Evolutionary conservation across 2,888 invertebrate species (phyloP), one percentile per base, ranked within the genome.

Genomic region (Malacosoma neustria): DNA sequence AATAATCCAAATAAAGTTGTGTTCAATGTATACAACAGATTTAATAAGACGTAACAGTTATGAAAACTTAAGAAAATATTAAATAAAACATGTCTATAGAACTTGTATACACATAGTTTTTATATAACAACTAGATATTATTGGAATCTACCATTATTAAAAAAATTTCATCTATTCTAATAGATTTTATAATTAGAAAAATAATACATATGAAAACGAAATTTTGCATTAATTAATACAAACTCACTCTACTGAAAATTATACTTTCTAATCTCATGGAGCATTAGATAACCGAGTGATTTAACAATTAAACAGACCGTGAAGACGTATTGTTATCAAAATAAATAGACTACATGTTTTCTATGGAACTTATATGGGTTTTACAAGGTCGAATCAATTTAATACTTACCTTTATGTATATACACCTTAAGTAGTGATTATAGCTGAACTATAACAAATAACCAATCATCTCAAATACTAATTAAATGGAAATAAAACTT

Each of bases 261-360:
- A 22, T 22, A 22, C 22, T 33, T 30, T 11, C 33, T 32, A 13
- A 13, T 34, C 32, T 14, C 2, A 30, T 31, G 32, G 39, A 6
- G 7, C 5, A 29, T 46, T 49, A 49, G 43, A 32, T 51, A 51
- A 51, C 34, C 40, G 33, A 5, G 41, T 22, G 45, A 45, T 45
- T 51, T 42, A 59, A 45, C 43, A 43, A 31, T 40, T 35, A 55
- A 61, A 61, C 48, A 29, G 41, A 48, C 57, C 61, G 43, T 60
- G 58, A 65, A 63, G 46, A 48, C 47, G 61, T 64, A 61, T 67
- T 74, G 71, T 80, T 79, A 73, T 64, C 58, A 61, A 67, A 65
- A 62, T 60, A 71, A 67, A 56, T 53, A 43, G 66, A 72, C 65
- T 57, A 63, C 57, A 50, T 44, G 41, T 46, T 47, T 54, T 54